These are phyloP conservation scores for Platycercus adscitus DNA, from an alignment of 2,113 vertebrate species.

Conservation along the genomic window DNA sequence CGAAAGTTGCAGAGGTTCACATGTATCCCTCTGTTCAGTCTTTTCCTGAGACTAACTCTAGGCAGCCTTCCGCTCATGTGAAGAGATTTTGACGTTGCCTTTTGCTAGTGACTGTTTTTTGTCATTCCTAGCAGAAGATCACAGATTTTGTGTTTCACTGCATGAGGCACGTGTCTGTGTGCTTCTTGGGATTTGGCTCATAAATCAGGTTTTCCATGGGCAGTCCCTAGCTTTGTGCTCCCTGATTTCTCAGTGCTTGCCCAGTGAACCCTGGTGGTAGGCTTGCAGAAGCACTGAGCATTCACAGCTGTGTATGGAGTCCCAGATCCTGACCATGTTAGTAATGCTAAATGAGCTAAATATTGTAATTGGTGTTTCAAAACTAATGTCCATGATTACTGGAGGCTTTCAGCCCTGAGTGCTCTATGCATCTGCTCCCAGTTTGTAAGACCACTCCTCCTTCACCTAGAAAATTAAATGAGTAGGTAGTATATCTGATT, in stretches of 20 bases:
- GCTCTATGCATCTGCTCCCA: background rate
- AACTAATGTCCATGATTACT: background rate
- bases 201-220: background rate
- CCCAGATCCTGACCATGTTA: background rate
- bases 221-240: background rate
- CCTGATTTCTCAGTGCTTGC: background rate
- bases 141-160: background rate
- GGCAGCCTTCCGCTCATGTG: accelerated
- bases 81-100: background rate
- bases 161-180: accelerated
- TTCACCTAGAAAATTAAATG: background rate
- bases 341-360: background rate
- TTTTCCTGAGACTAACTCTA: background rate
- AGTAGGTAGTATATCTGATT: background rate
- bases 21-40: background rate
- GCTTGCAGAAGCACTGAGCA: background rate
- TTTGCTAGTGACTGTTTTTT: background rate
- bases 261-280: background rate
- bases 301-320: accelerated
- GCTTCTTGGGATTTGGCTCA: background rate
- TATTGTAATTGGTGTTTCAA: background rate
- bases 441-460: background rate
- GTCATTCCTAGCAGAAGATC: background rate
- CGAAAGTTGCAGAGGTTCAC: background rate
- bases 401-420: background rate